Percentiles rank a stretch among this genome's conserved stretches.
Evolutionary conservation across 2,888 invertebrate genomes (phyloP).

Genomic region (Caenorhabditis doughertyi): DNA sequence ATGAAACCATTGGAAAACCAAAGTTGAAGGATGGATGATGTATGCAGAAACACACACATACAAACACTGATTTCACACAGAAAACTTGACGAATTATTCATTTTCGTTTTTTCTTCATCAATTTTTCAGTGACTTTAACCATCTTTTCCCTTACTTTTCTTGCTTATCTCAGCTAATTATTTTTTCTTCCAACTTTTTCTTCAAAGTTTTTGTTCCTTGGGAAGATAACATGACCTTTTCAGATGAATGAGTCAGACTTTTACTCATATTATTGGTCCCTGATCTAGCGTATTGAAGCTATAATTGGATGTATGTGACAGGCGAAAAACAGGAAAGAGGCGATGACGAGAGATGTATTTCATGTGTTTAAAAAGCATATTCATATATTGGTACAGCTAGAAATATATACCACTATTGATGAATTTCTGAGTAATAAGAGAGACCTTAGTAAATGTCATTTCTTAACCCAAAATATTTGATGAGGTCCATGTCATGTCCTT

Average conservation of each 20-base stretch:
- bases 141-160: background rate
- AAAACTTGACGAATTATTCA: conserved; percentile 25
- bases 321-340: conserved; percentile 33
- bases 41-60: conserved; percentile 8
- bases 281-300: conserved; percentile 28
- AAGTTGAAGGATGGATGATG: background rate
- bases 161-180: background rate
- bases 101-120: conserved; percentile 3
- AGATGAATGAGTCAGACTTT: conserved; percentile 20
- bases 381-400: background rate
- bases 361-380: conserved; percentile 21
- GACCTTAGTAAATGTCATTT: background rate
- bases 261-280: background rate
- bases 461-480: background rate
- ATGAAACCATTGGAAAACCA: conserved; percentile 9
- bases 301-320: conserved; percentile 43
- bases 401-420: background rate
- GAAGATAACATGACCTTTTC: conserved; percentile 24
- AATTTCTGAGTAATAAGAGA: background rate
- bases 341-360: conserved; percentile 25
- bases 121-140: conserved; percentile 24
- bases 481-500: background rate
- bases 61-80: conserved; percentile 10
- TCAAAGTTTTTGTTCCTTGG: background rate
- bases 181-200: background rate